Evolutionary conservation across 2,113 vertebrate species (phyloP).

Genomic region (Aspiorhynchus laticeps): DNA sequence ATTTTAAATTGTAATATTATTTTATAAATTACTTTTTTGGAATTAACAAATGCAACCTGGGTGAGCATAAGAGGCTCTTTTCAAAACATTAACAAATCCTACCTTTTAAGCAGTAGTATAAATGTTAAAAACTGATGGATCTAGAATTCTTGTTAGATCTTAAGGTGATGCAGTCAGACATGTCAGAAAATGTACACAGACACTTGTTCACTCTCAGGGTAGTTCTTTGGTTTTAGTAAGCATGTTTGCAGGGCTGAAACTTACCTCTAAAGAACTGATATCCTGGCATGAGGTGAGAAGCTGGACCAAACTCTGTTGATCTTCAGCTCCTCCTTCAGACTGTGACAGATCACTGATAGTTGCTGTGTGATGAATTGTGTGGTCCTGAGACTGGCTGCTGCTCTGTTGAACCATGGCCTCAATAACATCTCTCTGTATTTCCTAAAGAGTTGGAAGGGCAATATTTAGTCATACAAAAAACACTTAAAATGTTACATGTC

Average conservation of each 20-base stretch:
- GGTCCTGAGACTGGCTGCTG: conserved; percentile 38
- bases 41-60: too few relatives aligned
- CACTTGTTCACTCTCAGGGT: background rate
- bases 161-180: background rate
- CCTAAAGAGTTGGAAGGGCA: conserved; percentile 57
- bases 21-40: too few relatives aligned
- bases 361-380: conserved; percentile 48
- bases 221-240: background rate
- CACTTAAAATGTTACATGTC: background rate
- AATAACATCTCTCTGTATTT: conserved; percentile 70
- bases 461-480: background rate
- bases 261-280: conserved; percentile 14
- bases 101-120: background rate
- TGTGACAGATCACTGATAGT: conserved; percentile 4
- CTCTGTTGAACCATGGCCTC: conserved; percentile 66
- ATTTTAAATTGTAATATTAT: too few relatives aligned
- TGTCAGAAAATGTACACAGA: background rate
- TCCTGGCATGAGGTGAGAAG: conserved; percentile 61
- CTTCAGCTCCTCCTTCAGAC: conserved; percentile 31
- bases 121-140: background rate
- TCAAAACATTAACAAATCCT: background rate
- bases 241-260: background rate
- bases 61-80: too few relatives aligned
- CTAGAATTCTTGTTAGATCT: background rate
- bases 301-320: conserved; percentile 42